Conservation (phyloP, 2,888 invertebrate species). For the Gortyna flavago region DNA sequence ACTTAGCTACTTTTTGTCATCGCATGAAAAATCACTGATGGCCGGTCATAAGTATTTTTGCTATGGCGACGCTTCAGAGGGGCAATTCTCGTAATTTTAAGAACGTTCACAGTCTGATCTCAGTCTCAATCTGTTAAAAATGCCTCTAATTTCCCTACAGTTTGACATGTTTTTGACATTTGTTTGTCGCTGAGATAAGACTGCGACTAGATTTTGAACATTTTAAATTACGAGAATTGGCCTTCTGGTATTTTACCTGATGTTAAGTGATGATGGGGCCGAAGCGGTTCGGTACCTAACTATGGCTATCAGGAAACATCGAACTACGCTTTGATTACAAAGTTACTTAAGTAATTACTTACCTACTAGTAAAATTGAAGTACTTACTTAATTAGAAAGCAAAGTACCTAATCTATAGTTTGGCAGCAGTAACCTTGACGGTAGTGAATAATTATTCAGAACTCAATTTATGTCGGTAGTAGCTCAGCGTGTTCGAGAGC, state of each 20-base stretch:
- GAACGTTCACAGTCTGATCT: no score
- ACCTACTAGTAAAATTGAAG: neutral
- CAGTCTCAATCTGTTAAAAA: no score
- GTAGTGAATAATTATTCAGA: conserved; percentile 20
- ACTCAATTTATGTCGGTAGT: conserved; percentile 44
- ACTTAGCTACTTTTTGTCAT: neutral
- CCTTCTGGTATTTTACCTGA: no score
- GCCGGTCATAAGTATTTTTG: neutral
- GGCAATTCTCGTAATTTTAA: no score
- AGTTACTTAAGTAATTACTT: neutral
- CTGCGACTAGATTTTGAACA: no score
- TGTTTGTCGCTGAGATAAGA: no score
- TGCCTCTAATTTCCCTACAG: no score
- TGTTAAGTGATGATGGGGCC: no score
- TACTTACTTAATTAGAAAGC: neutral
- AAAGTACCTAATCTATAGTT: conserved; percentile 6
- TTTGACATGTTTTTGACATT: no score
- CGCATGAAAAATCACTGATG: neutral
- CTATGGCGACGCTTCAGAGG: neutral
- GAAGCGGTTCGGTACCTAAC: no score
- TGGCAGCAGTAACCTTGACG: conserved; percentile 20
- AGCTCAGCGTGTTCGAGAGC: conserved; percentile 37
- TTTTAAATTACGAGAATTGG: no score
- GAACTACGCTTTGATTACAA: neutral
- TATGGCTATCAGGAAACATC: neutral